These are phyloP conservation scores for Cabera pusaria DNA, from an alignment of 2,888 invertebrate genomes.

Conservation along the genomic window DNA sequence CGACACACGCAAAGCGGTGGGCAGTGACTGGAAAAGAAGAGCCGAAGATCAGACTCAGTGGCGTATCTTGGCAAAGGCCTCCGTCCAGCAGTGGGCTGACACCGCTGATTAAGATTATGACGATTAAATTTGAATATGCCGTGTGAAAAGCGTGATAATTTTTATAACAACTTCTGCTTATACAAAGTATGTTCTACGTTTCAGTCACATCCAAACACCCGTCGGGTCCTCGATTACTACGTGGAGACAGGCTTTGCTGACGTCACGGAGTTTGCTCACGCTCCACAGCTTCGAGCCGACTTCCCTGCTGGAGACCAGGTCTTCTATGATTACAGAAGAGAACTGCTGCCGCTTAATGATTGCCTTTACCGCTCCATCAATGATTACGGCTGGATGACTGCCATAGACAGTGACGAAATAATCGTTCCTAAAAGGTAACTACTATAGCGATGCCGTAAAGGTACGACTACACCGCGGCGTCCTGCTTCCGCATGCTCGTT, in stretches of 20 bases:
- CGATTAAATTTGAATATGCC: too few species aligned
- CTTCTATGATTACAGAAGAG: conserved; percentile 17
- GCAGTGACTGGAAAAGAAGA: too few species aligned
- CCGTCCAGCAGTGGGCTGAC: too few species aligned
- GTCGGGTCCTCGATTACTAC: conserved; percentile 18
- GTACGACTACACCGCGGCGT: too few species aligned
- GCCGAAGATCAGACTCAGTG: too few species aligned
- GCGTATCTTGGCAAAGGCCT: too few species aligned
- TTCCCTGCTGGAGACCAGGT: background rate
- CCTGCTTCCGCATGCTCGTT: too few species aligned
- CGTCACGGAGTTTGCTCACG: conserved; percentile 19
- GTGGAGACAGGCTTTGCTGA: conserved; percentile 14
- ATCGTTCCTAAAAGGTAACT: conserved; percentile 21
- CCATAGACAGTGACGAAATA: conserved; percentile 24
- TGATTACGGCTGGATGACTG: conserved; percentile 17
- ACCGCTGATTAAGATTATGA: too few species aligned
- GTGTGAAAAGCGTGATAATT: too few species aligned
- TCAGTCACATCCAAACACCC: conserved; percentile 20
- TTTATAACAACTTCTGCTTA: too few species aligned
- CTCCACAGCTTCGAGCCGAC: conserved; percentile 16
- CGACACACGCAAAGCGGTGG: too few species aligned
- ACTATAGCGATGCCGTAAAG: too few species aligned
- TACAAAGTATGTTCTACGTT: background rate
- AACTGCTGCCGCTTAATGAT: conserved; percentile 25
- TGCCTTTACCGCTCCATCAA: conserved; percentile 22